Base-by-base conservation (phyloP, 2,888 invertebrate species). In the Caradrina clavipalpis region DNA sequence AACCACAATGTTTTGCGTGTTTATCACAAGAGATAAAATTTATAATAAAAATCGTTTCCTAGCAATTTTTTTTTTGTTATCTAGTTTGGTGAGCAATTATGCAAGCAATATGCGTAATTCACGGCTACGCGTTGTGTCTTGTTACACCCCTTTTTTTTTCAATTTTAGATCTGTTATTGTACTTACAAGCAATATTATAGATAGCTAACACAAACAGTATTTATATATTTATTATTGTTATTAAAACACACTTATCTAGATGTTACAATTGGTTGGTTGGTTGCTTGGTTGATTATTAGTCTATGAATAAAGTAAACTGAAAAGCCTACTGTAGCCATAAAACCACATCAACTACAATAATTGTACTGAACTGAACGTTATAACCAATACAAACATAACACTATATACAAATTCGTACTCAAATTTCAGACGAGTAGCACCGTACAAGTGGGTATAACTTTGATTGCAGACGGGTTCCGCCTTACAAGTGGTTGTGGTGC, bases 401-500 rank as follows among this genome's bases (percentile, higher is more conserved):
- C 73, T 71, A 66, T 54, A 84, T 73, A 76, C 51, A 51, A 60
- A 84, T 73, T 84, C 72, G 73, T 73, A 85, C 70, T 76, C 74
- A 76, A 35, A 76, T 85, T 85, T 86, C 86, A 85, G 85, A 86
- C 83, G 75, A 71, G 80, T 84, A 84, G 85, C 83, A 76, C 84
- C 84, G 84, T 85, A 84, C 83, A 85, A 84, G 83, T 84, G 83
- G 83, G 83, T 84, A 78, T 84, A 81, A 85, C 81, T 83, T 81
- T 84, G 77, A 64, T 90, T 90, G 65, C 92, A 97, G 97, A 90
- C 96, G 96, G 70, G 96, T 97, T 74, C 97, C 97, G 0, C 97
- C 97, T 2, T 97, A 97, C 91, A 97, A 97, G 73, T 97, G 97
- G 97, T 89, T 97, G 76, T 95, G 94, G 92, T 93, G 95, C 66